These are phyloP conservation scores for Asobara japonica DNA, from an alignment of 1,140 invertebrate species.

Conservation along the genomic window DNA sequence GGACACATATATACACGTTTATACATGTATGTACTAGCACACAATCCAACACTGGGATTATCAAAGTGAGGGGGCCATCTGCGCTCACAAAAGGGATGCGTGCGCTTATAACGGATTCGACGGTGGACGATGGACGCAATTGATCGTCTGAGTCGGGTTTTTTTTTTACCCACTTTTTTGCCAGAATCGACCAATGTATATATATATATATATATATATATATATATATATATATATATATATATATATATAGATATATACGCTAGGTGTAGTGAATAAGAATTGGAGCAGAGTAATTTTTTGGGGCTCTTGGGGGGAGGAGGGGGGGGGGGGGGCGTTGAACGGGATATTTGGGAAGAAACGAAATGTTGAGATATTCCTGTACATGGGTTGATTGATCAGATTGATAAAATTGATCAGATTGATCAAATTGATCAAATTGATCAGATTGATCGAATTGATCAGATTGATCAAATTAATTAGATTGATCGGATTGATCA, in stretches of 20 bases:
- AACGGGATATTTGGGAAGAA: too few species aligned
- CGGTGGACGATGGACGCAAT: conserved; percentile 20
- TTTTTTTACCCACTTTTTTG: background rate
- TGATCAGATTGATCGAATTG: too few species aligned
- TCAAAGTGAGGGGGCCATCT: conserved; percentile 42
- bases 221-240: too few species aligned
- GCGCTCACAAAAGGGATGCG: conserved; percentile 31
- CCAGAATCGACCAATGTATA: background rate
- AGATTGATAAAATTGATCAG: too few species aligned
- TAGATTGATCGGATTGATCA: too few species aligned
- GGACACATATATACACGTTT: too few species aligned
- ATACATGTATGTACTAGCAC: conserved; percentile 34
- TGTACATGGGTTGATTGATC: too few species aligned
- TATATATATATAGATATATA: too few species aligned
- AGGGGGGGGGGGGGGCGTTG: background rate
- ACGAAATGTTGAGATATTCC: too few species aligned
- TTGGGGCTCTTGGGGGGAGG: background rate
- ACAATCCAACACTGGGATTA: conserved; percentile 13
- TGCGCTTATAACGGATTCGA: conserved; percentile 20
- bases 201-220: too few species aligned
- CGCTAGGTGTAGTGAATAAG: background rate
- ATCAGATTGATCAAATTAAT: too few species aligned
- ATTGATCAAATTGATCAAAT: too few species aligned
- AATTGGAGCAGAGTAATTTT: background rate
- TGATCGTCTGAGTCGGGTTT: conserved; percentile 14